Conservation (phyloP, 2,797 vertebrate species). For the Ctenosaura bakeri region DNA sequence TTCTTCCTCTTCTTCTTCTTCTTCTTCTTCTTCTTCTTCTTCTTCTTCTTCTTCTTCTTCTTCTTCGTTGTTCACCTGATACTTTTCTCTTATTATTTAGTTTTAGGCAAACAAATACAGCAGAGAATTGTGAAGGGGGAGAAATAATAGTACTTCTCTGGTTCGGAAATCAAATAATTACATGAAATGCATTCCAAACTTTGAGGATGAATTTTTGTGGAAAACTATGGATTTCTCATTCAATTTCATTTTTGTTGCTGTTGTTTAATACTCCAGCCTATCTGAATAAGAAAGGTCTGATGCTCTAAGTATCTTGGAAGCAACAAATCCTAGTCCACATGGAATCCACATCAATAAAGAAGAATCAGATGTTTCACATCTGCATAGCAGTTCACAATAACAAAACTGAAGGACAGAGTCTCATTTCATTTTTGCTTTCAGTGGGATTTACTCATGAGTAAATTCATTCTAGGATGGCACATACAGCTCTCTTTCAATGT, state of each 20-base stretch:
- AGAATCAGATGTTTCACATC: background rate
- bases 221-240: background rate
- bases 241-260: background rate
- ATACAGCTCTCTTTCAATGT: background rate
- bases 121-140: background rate
- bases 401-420: background rate
- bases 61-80: constrained; percentile 21
- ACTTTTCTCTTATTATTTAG: background rate
- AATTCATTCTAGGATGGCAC: background rate
- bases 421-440: background rate
- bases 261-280: background rate
- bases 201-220: too few species aligned
- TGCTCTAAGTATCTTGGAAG: background rate
- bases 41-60: background rate
- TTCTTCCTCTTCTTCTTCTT: background rate
- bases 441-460: background rate
- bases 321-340: background rate
- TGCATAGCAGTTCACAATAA: background rate
- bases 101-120: constrained; percentile 12
- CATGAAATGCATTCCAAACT: background rate
- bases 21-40: background rate
- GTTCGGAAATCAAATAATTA: constrained; percentile 16
- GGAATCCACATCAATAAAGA: background rate
- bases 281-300: background rate
- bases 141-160: background rate